A percentile compares a stretch with the other conserved stretches of the same genome.
These are phyloP conservation scores for Chaetura pelagica DNA, from an alignment of 2,113 vertebrate species.

Conservation along the genomic window DNA sequence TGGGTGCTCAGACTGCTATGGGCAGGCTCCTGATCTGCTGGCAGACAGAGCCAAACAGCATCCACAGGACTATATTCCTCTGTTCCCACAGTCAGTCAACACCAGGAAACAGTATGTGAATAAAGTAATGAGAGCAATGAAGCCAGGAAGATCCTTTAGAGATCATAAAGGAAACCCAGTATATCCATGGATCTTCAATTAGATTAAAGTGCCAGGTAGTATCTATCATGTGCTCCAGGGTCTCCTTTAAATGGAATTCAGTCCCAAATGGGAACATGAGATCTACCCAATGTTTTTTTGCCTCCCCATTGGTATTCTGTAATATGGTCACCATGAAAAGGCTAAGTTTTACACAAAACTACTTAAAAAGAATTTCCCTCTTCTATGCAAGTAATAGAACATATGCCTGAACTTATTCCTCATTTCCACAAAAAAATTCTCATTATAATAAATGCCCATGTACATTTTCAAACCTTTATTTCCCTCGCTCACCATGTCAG, in stretches of 20 bases:
- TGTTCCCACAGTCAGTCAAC: not conserved
- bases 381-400: not conserved
- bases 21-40: not conserved
- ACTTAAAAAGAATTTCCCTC: not conserved
- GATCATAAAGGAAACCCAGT: not conserved
- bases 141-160: not conserved
- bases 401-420: not conserved
- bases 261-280: not conserved
- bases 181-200: not conserved
- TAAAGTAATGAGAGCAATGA: not conserved
- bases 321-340: not conserved
- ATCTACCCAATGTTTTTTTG: not conserved
- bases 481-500: not conserved
- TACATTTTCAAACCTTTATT: not conserved
- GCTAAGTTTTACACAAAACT: not conserved
- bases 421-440: not conserved
- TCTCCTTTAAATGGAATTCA: not conserved
- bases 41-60: not conserved
- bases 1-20: not conserved
- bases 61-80: not conserved
- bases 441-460: not conserved
- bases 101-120: not conserved
- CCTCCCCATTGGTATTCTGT: not conserved
- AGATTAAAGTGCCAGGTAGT: not conserved
- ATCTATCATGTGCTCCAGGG: not conserved